Base-by-base conservation (phyloP, 2,888 invertebrate species). In the Lydus trimaculatus region DNA sequence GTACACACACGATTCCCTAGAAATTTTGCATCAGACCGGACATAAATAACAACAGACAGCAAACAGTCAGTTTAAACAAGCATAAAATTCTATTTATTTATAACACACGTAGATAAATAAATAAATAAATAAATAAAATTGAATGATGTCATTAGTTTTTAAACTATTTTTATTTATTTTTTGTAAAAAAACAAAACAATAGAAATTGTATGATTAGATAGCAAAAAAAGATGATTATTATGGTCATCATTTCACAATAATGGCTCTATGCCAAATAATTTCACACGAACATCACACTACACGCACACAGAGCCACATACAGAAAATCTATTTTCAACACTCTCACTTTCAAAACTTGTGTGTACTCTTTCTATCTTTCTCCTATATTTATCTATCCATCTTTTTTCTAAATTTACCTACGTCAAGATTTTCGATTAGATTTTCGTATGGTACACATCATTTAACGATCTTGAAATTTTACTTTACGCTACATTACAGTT, bases 261-360 rank as follows among this genome's bases (percentile, higher is more conserved):
- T 56, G 56, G 56, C 56, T 6, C 1, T 25, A 15, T 25, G 56
- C 56, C 56, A 56, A 25, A 56, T 56, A 25, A 56, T 56, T 56
- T 56, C 25, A 56, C 25, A 13, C 23, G 25, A 17, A 56, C 56
- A 56, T 25, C 23, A 56, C 25, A 56, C 25, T n/a, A n/a, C n/a
- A n/a, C n/a, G n/a, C n/a, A n/a, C n/a, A n/a, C n/a, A n/a, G n/a
- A n/a, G n/a, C n/a, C n/a, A n/a, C n/a, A n/a, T n/a, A 25, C 25
- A 56, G 7, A 56, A 56, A 56, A 56, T 56, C 56, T 56, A 56
- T 56, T 56, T 56, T 56, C 56, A 20, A 56, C 56, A 56, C 56
- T 56, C 25, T 56, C 6, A 56, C 56, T 56, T 56, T 56, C 25
- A 11, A 56, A 28, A 28, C n/a, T 28, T 28, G 0, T 56, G 11